These are phyloP conservation scores for Pteria penguin DNA, from an alignment of 2,888 invertebrate genomes.

Conservation along the genomic window DNA sequence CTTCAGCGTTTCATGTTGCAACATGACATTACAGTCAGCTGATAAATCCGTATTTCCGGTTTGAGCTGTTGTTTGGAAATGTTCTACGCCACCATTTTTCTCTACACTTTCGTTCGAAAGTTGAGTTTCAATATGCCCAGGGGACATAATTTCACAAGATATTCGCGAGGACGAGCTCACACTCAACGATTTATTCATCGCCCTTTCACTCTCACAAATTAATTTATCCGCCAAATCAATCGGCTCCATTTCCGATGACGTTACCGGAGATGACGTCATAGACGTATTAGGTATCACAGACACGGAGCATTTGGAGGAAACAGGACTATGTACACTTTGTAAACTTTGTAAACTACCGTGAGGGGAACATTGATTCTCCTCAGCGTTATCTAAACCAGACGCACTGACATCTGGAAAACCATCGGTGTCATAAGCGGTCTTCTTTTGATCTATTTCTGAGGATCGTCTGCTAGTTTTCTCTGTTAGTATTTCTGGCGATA, in stretches of 20 bases:
- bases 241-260: conserved; percentile 9
- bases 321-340: conserved; percentile 12
- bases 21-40: neutral
- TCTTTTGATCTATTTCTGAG: conserved; percentile 9
- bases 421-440: conserved; percentile 16
- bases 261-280: conserved; percentile 23
- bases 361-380: conserved; percentile 10
- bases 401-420: conserved; percentile 22
- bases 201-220: conserved; percentile 7
- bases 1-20: neutral
- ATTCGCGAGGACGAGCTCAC: neutral
- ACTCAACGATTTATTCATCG: neutral
- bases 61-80: neutral
- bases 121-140: neutral
- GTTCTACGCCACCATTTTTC: neutral
- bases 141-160: neutral
- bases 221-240: conserved; percentile 20
- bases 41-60: neutral
- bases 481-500: conserved; percentile 10
- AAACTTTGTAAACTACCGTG: conserved; percentile 22
- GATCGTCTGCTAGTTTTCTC: conserved; percentile 14
- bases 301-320: neutral
- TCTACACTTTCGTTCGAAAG: neutral
- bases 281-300: conserved; percentile 3
- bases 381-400: neutral